phyloP scores from a whole-genome alignment of 2,797 vertebrate species.

The Bradypodion pumilum region DNA sequence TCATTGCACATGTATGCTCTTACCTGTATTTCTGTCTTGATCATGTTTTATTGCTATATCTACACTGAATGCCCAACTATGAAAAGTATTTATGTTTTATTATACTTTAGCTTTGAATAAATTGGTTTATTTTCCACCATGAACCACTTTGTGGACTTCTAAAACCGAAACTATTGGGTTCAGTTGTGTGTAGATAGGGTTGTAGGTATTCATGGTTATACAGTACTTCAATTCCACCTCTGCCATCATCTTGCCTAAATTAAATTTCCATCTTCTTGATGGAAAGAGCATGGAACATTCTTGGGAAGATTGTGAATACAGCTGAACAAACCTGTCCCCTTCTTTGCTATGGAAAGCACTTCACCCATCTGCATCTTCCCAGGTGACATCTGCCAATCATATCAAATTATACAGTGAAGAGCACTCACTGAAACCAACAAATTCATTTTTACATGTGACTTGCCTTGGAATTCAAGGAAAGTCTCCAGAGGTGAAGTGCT shows the following conservation, averaged over 20 bases:
- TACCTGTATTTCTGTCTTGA: not conserved
- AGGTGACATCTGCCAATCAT: slow-evolving; percentile 26
- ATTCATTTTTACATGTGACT: slow-evolving; percentile 34
- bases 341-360: not conserved
- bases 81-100: not conserved
- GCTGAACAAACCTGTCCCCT: not conserved
- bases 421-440: slow-evolving; percentile 37
- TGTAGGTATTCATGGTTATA: not conserved
- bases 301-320: not conserved
- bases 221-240: too few relatives aligned
- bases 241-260: not conserved
- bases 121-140: not conserved
- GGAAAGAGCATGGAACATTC: not conserved
- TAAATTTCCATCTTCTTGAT: not conserved
- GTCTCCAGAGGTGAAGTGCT: slow-evolving; percentile 32
- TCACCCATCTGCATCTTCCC: not conserved
- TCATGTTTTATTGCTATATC: not conserved
- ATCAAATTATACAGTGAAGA: slow-evolving; percentile 24
- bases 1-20: not conserved
- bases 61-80: not conserved
- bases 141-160: not conserved
- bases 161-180: not conserved
- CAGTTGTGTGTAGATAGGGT: not conserved
- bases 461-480: slow-evolving; percentile 15
- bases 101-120: not conserved